Percentiles rank a stretch among this genome's conserved stretches.
Evolutionary conservation across 2,113 vertebrate genomes (phyloP).

Genomic region (Pollachius pollachius): DNA sequence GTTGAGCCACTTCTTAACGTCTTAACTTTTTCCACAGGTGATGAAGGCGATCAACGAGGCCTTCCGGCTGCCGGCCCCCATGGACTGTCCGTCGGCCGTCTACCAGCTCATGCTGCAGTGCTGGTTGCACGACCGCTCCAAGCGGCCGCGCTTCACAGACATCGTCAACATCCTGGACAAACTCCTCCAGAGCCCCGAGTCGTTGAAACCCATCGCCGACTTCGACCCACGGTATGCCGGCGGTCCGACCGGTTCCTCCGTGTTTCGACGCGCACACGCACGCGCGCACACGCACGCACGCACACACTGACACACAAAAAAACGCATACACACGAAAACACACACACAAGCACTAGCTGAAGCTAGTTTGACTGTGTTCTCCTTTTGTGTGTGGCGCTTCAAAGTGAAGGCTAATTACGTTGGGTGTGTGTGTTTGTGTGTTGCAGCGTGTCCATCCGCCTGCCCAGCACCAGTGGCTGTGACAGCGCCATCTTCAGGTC

Average conservation of each 20-base stretch:
- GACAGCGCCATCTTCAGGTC: slow-evolving; percentile 86
- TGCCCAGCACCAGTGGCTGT: slow-evolving; percentile 90
- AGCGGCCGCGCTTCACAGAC: slow-evolving; percentile 87
- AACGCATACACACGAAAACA: neutral
- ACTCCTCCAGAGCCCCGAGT: slow-evolving; percentile 84
- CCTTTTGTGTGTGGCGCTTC: neutral
- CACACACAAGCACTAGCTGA: too few relatives aligned
- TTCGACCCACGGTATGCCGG: slow-evolving; percentile 86
- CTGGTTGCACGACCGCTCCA: slow-evolving; percentile 89
- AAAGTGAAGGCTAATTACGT: neutral
- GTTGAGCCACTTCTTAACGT: slow-evolving; percentile 15
- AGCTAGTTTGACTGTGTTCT: neutral
- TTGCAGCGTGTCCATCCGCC: slow-evolving; percentile 87
- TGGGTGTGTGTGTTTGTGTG: neutral
- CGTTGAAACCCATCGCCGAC: slow-evolving; percentile 86
- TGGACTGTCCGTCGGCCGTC: slow-evolving; percentile 91
- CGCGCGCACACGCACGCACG: too few relatives aligned
- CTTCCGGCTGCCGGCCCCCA: slow-evolving; percentile 90
- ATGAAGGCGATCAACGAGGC: slow-evolving; percentile 97
- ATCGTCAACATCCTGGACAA: slow-evolving; percentile 94
- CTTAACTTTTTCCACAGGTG: slow-evolving; percentile 72
- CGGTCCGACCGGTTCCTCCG: slow-evolving; percentile 7
- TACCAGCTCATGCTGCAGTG: slow-evolving; percentile 98
- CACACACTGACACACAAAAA: too few relatives aligned
- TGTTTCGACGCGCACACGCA: neutral